A percentile compares a stretch with the other conserved stretches of the same genome.
phyloP scores from a whole-genome alignment of 2,888 invertebrate genomes.

The Macaria liturata region DNA sequence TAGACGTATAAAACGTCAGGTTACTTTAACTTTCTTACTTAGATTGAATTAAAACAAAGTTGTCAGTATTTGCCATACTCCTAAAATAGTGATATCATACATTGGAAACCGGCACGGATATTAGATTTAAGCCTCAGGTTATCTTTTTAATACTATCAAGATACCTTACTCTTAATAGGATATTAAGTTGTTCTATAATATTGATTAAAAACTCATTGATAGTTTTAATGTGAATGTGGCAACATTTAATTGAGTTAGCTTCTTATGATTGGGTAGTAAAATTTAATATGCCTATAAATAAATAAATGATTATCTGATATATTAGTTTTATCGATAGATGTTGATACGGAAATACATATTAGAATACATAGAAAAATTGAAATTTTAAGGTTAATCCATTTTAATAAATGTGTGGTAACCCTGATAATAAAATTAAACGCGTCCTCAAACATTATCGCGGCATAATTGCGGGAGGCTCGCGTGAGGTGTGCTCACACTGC shows the following conservation, averaged over 20 bases:
- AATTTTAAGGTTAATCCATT: too few relatives aligned
- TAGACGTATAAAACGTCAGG: too few relatives aligned
- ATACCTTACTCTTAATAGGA: too few relatives aligned
- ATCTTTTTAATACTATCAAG: too few relatives aligned
- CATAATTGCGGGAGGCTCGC: slow-evolving; percentile 56
- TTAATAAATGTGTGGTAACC: slow-evolving; percentile 50
- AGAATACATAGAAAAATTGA: too few relatives aligned
- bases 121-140: too few relatives aligned
- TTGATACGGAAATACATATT: slow-evolving; percentile 2
- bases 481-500: slow-evolving; percentile 26
- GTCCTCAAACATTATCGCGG: slow-evolving; percentile 65
- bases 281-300: slow-evolving; percentile 18
- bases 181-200: too few relatives aligned
- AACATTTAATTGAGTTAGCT: slow-evolving; percentile 24
- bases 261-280: slow-evolving; percentile 15
- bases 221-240: slow-evolving; percentile 19
- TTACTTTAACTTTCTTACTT: too few relatives aligned
- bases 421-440: slow-evolving; percentile 62
- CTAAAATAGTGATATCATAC: too few relatives aligned
- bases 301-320: slow-evolving; percentile 16
- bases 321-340: slow-evolving; percentile 5
- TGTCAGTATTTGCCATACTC: too few relatives aligned
- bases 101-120: too few relatives aligned
- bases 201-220: slow-evolving; percentile 12
- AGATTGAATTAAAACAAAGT: too few relatives aligned